Base-by-base conservation (phyloP, 2,888 invertebrate species). In the Leptodirus hochenwartii region DNA sequence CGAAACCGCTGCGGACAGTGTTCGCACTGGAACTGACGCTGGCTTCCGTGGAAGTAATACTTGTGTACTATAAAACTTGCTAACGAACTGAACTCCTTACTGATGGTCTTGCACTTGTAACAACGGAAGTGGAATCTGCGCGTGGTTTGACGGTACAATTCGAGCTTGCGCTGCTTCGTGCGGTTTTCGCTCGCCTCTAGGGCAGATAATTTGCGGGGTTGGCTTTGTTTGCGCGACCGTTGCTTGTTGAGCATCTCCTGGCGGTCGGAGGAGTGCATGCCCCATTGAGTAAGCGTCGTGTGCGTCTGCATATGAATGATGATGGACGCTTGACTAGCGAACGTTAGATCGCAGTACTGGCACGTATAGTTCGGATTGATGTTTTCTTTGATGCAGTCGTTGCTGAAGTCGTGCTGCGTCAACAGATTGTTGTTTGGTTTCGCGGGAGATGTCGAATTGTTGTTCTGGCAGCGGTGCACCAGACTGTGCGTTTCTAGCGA, bases 301-400 rank as follows among this genome's bases (percentile, higher is more conserved):
- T 62, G 62, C 24, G 49, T 44, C 22, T 53, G 43, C 56, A 61
- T 59, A 43, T 64, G 64, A 12, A 54, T 48, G 44, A 61, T 58
- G 41, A 64, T 58, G 31, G 47, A 49, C 16, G 46, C 46, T 39
- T 60, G 61, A 29, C 48, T 58, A 29, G 54, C 47, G 42, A 59
- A 59, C 20, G 52, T 47, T 33, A 50, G 46, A 29, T 55, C 53
- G 40, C 62, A 62, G 30, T 60, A 47, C 33, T 54, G 52, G 45
- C 62, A 62, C 34, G 47, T 48, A 44, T 59, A 62, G 31, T 53
- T 54, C 26, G 54, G 54, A 43, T 56, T 53, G 33, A 52, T 47
- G 34, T 54, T 55, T 42, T 55, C 56, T 42, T 54, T 56, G 37
- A 49, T 46, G 38, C 52, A 50, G 37, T 52, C 50, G 34, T 42